Conservation (phyloP, 2,113 vertebrate species). For the Lampris megalopsis region DNA sequence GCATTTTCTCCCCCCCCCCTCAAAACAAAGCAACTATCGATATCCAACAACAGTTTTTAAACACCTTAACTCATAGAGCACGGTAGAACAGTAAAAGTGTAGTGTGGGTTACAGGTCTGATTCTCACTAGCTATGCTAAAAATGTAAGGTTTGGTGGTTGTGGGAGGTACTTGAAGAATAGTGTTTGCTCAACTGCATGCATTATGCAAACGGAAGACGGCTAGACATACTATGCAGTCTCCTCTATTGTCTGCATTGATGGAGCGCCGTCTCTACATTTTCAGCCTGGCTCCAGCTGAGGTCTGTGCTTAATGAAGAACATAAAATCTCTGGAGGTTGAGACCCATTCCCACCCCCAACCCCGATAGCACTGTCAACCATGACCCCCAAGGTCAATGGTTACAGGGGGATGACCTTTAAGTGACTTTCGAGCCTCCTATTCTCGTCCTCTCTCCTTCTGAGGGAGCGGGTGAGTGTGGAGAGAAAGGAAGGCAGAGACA, state of each 20-base stretch:
- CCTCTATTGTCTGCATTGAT: constrained; percentile 20
- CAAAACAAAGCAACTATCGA: too few species aligned
- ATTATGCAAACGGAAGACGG: too few species aligned
- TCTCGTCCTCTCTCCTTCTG: constrained; percentile 5
- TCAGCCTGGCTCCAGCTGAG: not conserved
- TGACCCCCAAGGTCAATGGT: constrained; percentile 41
- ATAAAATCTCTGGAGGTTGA: not conserved
- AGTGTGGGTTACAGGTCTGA: not conserved
- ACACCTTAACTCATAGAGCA: too few species aligned
- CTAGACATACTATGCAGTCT: too few species aligned
- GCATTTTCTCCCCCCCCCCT: too few species aligned
- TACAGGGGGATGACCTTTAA: not conserved
- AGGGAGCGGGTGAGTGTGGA: not conserved
- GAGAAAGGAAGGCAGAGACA: not conserved
- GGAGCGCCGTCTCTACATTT: not conserved
- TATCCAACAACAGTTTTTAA: too few species aligned
- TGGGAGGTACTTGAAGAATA: not conserved
- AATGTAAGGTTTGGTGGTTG: not conserved
- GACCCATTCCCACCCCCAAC: not conserved
- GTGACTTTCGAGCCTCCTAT: constrained; percentile 18
- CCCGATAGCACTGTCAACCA: constrained; percentile 5
- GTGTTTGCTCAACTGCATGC: too few species aligned
- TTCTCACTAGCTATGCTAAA: not conserved
- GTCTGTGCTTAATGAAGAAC: constrained; percentile 26
- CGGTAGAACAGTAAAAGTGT: too few species aligned